Conservation (phyloP, 2,113 vertebrate genomes). For the Pantherophis guttatus region DNA sequence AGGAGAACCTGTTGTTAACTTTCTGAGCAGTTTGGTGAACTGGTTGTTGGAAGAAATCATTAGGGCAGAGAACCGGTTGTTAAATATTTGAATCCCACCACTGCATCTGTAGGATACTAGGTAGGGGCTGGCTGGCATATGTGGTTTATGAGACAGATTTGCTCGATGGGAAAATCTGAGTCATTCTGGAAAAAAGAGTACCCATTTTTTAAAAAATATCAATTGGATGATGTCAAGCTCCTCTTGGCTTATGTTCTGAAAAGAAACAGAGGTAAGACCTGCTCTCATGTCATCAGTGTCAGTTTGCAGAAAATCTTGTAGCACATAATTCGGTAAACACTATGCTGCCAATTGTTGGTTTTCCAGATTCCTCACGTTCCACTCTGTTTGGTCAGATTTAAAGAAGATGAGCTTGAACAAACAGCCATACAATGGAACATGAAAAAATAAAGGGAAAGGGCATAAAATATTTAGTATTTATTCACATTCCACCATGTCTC, state of each 20-base stretch:
- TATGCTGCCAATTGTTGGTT: neutral
- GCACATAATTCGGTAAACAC: neutral
- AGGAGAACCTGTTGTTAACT: no score
- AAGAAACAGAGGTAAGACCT: constrained; percentile 22
- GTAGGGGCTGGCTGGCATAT: neutral
- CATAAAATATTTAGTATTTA: neutral
- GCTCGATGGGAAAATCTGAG: constrained; percentile 16
- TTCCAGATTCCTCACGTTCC: neutral
- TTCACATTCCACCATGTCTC: neutral
- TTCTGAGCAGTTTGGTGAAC: no score
- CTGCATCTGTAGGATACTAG: neutral
- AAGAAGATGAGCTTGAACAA: constrained; percentile 16
- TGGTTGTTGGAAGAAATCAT: no score
- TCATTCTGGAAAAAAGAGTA: neutral
- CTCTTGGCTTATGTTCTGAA: neutral
- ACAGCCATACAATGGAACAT: constrained; percentile 14
- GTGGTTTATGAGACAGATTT: constrained; percentile 30
- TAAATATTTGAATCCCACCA: no score
- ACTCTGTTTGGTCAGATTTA: neutral
- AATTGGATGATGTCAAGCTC: neutral
- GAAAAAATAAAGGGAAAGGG: neutral
- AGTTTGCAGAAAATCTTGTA: neutral
- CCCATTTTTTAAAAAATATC: neutral
- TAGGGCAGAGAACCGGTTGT: no score
- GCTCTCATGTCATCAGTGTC: neutral